Evolutionary conservation across 2,113 vertebrate species (phyloP).

Genomic region (Candoia aspera): DNA sequence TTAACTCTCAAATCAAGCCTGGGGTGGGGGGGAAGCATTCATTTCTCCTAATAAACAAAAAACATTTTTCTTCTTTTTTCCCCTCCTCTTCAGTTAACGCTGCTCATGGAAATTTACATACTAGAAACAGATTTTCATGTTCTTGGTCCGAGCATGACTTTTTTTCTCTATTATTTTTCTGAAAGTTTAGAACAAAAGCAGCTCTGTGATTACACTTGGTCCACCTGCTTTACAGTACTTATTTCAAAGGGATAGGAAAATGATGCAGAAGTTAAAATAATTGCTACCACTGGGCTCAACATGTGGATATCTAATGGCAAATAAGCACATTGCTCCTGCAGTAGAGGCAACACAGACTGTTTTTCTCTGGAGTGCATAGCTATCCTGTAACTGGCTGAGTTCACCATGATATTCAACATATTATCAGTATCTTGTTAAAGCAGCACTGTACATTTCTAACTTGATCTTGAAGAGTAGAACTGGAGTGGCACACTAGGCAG

Average conservation of each 20-base stretch:
- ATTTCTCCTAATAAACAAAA: constrained; percentile 1
- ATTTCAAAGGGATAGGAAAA: background rate
- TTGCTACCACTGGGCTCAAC: background rate
- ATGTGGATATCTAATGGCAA: background rate
- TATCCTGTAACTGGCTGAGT: background rate
- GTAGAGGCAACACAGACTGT: background rate
- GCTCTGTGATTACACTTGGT: background rate
- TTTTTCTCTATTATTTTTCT: background rate
- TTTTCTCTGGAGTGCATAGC: background rate
- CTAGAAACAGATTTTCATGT: constrained; percentile 35
- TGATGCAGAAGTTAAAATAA: background rate
- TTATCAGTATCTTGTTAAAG: background rate
- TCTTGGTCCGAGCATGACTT: background rate
- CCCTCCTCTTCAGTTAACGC: constrained; percentile 40
- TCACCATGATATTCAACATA: background rate
- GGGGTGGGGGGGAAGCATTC: constrained; percentile 13
- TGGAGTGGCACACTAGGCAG: background rate
- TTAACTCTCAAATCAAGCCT: constrained; percentile 34
- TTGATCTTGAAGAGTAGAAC: background rate
- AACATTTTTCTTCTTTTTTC: constrained; percentile 29
- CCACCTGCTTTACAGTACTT: background rate
- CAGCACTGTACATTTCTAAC: background rate
- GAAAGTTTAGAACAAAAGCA: background rate
- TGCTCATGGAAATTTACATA: constrained; percentile 43
- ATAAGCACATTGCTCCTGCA: background rate